Conservation (phyloP, 1,140 invertebrate genomes). For the Phocides pigmalion region DNA sequence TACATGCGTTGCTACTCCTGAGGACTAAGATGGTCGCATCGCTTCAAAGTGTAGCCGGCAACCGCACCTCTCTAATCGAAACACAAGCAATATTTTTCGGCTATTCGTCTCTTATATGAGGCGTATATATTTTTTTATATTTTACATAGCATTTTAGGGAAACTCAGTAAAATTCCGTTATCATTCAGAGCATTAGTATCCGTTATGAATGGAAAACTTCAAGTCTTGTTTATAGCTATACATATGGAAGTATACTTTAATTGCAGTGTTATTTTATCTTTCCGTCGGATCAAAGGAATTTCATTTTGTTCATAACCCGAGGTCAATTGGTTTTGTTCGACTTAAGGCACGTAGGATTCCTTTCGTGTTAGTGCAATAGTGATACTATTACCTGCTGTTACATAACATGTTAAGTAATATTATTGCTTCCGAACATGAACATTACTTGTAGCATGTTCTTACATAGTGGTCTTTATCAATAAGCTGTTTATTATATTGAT, state of each 20-base stretch:
- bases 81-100: too few species aligned
- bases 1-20: too few species aligned
- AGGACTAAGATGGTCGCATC: too few species aligned
- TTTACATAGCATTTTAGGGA: too few species aligned
- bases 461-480: too few species aligned
- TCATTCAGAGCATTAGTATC: not conserved
- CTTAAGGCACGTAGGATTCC: constrained; percentile 14
- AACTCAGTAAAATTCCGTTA: constrained; percentile 3
- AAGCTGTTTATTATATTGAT: too few species aligned
- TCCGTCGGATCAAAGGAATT: constrained; percentile 31
- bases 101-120: too few species aligned
- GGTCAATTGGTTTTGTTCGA: constrained; percentile 26
- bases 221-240: constrained; percentile 10
- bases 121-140: too few species aligned
- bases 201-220: constrained; percentile 23
- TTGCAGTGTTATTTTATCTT: constrained; percentile 32
- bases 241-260: constrained; percentile 25
- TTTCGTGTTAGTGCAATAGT: constrained; percentile 9
- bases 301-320: constrained; percentile 31
- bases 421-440: not conserved
- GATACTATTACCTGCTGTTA: not conserved
- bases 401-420: not conserved
- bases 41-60: too few species aligned
- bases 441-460: too few species aligned
- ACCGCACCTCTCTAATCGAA: too few species aligned